Base-by-base conservation (phyloP, 2,888 invertebrate genomes). In the Tuberolachnus salignus region DNA sequence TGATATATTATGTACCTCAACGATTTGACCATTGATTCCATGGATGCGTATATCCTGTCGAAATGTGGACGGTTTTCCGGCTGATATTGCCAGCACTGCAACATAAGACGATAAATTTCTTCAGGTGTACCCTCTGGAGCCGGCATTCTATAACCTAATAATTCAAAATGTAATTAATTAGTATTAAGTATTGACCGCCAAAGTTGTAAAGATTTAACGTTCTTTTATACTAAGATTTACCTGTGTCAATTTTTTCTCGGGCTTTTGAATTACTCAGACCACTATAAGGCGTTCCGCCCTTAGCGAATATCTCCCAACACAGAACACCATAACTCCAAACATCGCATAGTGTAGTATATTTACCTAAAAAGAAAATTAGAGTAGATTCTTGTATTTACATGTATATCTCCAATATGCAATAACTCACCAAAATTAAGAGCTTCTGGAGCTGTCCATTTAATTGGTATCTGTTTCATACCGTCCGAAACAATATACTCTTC, bases 391-490 rank as follows among this genome's bases (percentile, higher is more conserved):
- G 19, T 14, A 9, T n/a, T 23, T n/a, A 16, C 0, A 59, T 21
- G 10, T 0, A 13, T 23, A 19, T 34, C 49, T 49, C n/a, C 26
- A n/a, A 49, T 14, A 59, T 59, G 21, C 4, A n/a, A n/a, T n/a
- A 53, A 63, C 86, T 86, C 85, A 91, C 97, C 97, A 85, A 94
- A 97, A 86, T 97, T 96, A 14, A 97, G 88, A 3, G 97, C 97
- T 87, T 97, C 97, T 0, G 98, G 98, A 2, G 97, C 97, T 0
- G 97, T 98, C 98, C 98, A 98, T 86, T 98, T 98, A 81, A 98
- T 97, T 0, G 98, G 97, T 83, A 98, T 97, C 88, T 97, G 97
- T 86, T 98, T 97, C 94, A 97, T 95, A 51, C 97, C 97, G 83
- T 97, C 97, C 3, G 97, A 96, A 59, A 97, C 97, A 81, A 94